Conservation (phyloP, 2,888 invertebrate species). For the Megalurothrips usitatus region DNA sequence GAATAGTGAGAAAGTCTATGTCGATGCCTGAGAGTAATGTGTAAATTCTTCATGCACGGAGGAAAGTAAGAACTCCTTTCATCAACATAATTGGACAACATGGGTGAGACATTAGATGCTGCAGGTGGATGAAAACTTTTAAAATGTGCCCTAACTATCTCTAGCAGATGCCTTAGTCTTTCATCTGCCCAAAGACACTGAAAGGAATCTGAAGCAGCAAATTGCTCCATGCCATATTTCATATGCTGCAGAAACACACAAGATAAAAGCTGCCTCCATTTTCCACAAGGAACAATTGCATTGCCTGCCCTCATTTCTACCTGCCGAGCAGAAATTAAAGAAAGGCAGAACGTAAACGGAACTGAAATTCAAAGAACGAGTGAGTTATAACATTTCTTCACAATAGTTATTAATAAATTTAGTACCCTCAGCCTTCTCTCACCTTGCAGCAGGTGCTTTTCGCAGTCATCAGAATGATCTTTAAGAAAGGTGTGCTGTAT, state of each 20-base stretch:
- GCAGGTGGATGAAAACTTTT: neutral
- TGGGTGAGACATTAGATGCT: neutral
- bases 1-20: neutral
- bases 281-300: neutral
- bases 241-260: neutral
- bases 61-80: neutral
- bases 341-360: neutral
- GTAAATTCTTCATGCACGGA: neutral
- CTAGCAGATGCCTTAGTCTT: neutral
- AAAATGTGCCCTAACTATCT: neutral
- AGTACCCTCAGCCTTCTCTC: neutral
- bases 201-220: neutral
- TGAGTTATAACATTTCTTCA: neutral
- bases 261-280: neutral
- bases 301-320: neutral
- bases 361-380: neutral
- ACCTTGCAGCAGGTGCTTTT: neutral
- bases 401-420: neutral
- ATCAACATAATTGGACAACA: neutral
- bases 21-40: neutral
- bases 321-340: neutral
- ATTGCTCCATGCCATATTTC: neutral
- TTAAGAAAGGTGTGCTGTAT: neutral
- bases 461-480: neutral
- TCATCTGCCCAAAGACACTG: neutral